Conservation (phyloP, 1,140 invertebrate species). For the Micrasema longulum region DNA sequence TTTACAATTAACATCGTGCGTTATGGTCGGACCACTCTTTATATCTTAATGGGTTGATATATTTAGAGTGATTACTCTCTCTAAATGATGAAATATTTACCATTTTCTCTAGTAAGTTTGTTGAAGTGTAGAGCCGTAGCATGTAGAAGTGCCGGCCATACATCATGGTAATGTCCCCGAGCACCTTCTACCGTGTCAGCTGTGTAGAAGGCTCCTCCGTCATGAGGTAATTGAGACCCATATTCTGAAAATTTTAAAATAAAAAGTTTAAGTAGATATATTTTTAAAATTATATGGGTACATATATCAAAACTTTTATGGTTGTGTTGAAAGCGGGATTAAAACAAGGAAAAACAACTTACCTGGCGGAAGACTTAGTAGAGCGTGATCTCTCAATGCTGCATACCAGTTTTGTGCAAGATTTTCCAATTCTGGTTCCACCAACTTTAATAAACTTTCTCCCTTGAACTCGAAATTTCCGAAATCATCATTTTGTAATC, state of each 20-base stretch:
- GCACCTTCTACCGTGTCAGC: slow-evolving; percentile 95
- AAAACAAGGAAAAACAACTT: slow-evolving; percentile 49
- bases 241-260: slow-evolving; percentile 81
- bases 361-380: slow-evolving; percentile 91
- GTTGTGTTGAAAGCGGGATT: not conserved
- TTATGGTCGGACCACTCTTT: too few species aligned
- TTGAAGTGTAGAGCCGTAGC: slow-evolving; percentile 84
- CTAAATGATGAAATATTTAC: slow-evolving; percentile 1
- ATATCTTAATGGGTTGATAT: too few species aligned
- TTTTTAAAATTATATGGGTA: slow-evolving; percentile 15
- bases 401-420: slow-evolving; percentile 95
- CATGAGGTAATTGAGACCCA: slow-evolving; percentile 92
- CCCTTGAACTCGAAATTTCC: slow-evolving; percentile 80
- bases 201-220: slow-evolving; percentile 97
- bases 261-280: slow-evolving; percentile 1
- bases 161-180: slow-evolving; percentile 88
- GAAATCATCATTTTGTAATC: slow-evolving; percentile 73
- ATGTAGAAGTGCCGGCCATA: slow-evolving; percentile 95
- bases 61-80: too few species aligned
- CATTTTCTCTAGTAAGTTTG: slow-evolving; percentile 48
- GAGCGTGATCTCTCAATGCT: slow-evolving; percentile 93
- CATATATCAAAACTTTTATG: not conserved
- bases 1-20: too few species aligned
- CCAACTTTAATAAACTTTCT: slow-evolving; percentile 88
- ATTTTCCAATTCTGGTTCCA: slow-evolving; percentile 92